phyloP scores from a whole-genome alignment of 2,113 vertebrate species.

The Oryzias celebensis region DNA sequence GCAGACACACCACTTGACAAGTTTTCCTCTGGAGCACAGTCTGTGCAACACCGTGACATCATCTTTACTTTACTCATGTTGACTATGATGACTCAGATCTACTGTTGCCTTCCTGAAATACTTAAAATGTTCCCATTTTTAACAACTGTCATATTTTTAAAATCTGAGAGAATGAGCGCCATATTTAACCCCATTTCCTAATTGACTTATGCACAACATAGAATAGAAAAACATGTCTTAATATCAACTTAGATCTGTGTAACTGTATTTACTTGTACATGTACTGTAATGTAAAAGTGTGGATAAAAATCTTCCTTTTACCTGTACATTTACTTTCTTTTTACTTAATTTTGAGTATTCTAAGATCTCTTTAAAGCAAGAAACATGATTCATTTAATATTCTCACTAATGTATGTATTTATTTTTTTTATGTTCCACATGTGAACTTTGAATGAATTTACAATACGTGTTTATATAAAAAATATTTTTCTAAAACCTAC shows the following conservation, averaged over 20 bases:
- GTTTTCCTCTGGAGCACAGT: slow-evolving; percentile 29
- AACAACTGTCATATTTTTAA: slow-evolving; percentile 28
- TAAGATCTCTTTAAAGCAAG: slow-evolving; percentile 51
- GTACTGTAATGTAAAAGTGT: no score
- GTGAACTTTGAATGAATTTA: no score
- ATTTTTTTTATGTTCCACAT: slow-evolving; percentile 4
- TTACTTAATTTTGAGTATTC: neutral
- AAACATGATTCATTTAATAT: slow-evolving; percentile 30
- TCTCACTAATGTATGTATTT: slow-evolving; percentile 47
- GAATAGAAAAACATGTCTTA: no score
- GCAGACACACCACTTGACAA: slow-evolving; percentile 6
- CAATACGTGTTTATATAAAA: no score
- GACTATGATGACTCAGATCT: slow-evolving; percentile 49
- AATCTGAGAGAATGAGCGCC: no score
- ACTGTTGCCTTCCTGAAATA: slow-evolving; percentile 11
- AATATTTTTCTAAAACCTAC: no score
- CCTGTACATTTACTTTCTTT: no score
- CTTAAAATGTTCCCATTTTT: slow-evolving; percentile 20
- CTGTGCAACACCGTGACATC: slow-evolving; percentile 44
- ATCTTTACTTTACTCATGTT: slow-evolving; percentile 18
- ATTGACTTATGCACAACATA: no score
- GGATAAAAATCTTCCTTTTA: no score
- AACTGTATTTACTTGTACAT: no score
- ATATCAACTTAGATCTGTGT: no score
- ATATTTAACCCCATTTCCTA: no score